Base-by-base conservation (phyloP, 2,888 invertebrate genomes). In the Pachycephus smyrnensis region DNA sequence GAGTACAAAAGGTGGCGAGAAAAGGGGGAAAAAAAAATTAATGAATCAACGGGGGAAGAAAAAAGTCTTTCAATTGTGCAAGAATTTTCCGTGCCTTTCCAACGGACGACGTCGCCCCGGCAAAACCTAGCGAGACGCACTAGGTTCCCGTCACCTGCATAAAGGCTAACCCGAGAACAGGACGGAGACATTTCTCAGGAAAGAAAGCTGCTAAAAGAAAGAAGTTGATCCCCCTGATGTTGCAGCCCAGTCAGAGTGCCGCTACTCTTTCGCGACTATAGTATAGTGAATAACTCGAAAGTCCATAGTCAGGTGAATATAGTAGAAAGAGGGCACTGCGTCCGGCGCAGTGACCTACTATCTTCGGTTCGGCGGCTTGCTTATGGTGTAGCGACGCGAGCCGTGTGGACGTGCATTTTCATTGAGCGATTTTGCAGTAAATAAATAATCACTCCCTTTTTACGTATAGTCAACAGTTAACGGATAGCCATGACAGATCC, bases 281-380 rank as follows among this genome's bases (percentile, higher is more conserved):
- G 71, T 36, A 80, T 77, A 32, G 77, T 80, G 80, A 74, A 80
- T 73, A 81, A 81, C 81, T 80, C 79, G 82, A 83, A 82, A 82
- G 83, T 81, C 80, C 82, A 81, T 76, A 74, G 77, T 80, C 77
- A 81, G 85, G 86, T 85, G 80, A 79, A 85, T 85, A 84, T 81
- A 84, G 84, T 86, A 84, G 86, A 90, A 89, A 89, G 89, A 87
- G 88, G 90, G 87, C 90, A 90, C 81, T 85, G 89, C 90, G 90
- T 91, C 91, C 90, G 91, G 89, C 91, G 90, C 88, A 86, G 86
- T 91, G 91, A 90, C 91, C 91, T 89, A 91, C 91, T 90, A 91
- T 90, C 90, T 88, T 88, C 90, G 90, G 86, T 90, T 88, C 89
- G 89, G 81, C 90, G 89, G 86, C 85, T 88, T 84, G 82, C 76